Conservation (phyloP, 2,888 invertebrate genomes). For the Oscheius sp. region DNA sequence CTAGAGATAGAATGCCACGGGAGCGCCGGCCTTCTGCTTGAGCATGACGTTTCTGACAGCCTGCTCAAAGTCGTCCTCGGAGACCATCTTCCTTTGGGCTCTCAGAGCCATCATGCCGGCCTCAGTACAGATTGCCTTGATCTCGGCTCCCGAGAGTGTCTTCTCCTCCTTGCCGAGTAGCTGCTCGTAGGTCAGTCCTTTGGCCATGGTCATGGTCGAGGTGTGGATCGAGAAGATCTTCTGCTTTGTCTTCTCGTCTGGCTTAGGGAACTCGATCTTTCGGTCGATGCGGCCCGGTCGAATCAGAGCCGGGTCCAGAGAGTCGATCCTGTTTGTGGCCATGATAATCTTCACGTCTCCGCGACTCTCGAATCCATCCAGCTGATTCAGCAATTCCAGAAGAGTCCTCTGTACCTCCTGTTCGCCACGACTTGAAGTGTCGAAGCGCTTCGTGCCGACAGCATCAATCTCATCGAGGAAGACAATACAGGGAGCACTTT, state of each 20-base stretch:
- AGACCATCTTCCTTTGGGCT: slow-evolving; percentile 52
- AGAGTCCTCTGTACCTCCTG: slow-evolving; percentile 97
- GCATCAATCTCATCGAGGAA: slow-evolving; percentile 99
- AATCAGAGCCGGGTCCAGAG: slow-evolving; percentile 95
- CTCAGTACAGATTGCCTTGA: slow-evolving; percentile 62
- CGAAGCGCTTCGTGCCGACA: slow-evolving; percentile 94
- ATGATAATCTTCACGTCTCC: slow-evolving; percentile 97
- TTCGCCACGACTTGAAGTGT: slow-evolving; percentile 97
- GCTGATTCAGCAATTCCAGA: slow-evolving; percentile 95
- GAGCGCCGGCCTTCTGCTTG: slow-evolving; percentile 52
- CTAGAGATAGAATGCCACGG: slow-evolving; percentile 51
- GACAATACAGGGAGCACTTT: slow-evolving; percentile 83
- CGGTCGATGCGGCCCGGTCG: slow-evolving; percentile 97
- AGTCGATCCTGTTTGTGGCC: slow-evolving; percentile 98
- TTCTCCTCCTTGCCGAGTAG: slow-evolving; percentile 58
- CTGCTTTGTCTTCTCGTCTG: slow-evolving; percentile 96
- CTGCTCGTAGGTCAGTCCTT: slow-evolving; percentile 55
- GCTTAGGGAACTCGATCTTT: slow-evolving; percentile 92
- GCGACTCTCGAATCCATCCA: slow-evolving; percentile 95
- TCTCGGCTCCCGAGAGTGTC: slow-evolving; percentile 61
- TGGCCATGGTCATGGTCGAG: slow-evolving; percentile 54
- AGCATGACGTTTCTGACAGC: slow-evolving; percentile 52
- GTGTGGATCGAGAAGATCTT: slow-evolving; percentile 75
- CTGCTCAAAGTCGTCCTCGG: slow-evolving; percentile 46
- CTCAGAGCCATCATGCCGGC: slow-evolving; percentile 65